A percentile compares a stretch with the other conserved stretches of the same genome.
Conservation (phyloP, 1,140 invertebrate species). For the Lepeophtheirus salmonis region DNA sequence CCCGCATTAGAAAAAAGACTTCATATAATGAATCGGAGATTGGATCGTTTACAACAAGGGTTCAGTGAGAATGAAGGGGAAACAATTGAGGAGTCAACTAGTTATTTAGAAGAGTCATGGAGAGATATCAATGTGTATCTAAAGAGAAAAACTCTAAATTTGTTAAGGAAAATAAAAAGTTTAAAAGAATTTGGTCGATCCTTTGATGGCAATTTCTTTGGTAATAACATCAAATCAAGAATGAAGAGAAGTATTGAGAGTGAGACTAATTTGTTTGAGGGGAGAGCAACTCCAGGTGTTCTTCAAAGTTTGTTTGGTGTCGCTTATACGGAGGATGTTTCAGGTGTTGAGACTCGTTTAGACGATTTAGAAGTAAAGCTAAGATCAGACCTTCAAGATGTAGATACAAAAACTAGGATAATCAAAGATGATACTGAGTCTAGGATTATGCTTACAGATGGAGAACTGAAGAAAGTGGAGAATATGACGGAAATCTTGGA, state of each 20-base stretch:
- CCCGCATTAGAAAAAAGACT: background rate
- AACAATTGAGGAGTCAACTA: background rate
- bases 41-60: background rate
- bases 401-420: background rate
- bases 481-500: background rate
- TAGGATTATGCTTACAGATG: background rate
- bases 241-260: background rate
- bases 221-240: background rate
- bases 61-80: background rate
- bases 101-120: background rate
- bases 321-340: slow-evolving; percentile 6
- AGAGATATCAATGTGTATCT: background rate
- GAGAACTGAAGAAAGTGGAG: background rate
- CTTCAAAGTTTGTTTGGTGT: slow-evolving; percentile 12
- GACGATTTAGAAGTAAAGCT: background rate
- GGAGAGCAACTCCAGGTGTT: background rate
- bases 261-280: background rate
- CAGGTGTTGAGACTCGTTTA: background rate
- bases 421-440: background rate
- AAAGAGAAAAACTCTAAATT: background rate
- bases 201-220: background rate
- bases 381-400: background rate
- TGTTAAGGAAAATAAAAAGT: background rate
- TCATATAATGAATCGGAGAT: background rate
- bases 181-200: background rate